Evolutionary conservation across 2,113 vertebrate species (phyloP).

Genomic region (Sylvietta virens): DNA sequence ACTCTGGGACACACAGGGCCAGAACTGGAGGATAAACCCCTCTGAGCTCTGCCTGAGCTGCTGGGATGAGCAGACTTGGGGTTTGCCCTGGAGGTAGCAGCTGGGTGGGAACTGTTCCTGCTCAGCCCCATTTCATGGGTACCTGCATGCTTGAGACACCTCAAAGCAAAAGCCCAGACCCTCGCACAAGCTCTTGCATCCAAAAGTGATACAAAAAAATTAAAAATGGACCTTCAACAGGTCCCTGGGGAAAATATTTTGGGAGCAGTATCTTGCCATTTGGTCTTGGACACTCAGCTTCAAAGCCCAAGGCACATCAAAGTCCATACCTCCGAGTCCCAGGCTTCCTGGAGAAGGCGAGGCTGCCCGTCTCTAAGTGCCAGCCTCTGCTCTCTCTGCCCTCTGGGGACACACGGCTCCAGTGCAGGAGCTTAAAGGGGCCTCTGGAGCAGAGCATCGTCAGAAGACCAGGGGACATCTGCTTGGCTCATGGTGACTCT

Average conservation of each 20-base stretch:
- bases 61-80: fast-evolving
- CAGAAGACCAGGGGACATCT: background rate
- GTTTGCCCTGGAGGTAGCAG: background rate
- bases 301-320: background rate
- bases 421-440: background rate
- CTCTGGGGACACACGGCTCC: background rate
- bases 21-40: background rate
- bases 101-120: background rate
- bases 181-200: background rate
- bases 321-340: background rate
- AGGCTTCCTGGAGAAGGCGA: background rate
- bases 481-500: fast-evolving
- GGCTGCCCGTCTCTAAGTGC: background rate
- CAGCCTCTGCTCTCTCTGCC: background rate
- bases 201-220: background rate
- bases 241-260: too few species aligned
- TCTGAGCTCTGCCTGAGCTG: background rate
- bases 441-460: background rate
- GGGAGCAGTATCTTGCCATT: background rate
- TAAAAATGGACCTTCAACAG: background rate
- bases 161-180: background rate
- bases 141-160: background rate
- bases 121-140: background rate
- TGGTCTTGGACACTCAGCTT: background rate
- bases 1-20: background rate